phyloP scores from a whole-genome alignment of 1,140 invertebrate species.

The Ruditapes philippinarum region DNA sequence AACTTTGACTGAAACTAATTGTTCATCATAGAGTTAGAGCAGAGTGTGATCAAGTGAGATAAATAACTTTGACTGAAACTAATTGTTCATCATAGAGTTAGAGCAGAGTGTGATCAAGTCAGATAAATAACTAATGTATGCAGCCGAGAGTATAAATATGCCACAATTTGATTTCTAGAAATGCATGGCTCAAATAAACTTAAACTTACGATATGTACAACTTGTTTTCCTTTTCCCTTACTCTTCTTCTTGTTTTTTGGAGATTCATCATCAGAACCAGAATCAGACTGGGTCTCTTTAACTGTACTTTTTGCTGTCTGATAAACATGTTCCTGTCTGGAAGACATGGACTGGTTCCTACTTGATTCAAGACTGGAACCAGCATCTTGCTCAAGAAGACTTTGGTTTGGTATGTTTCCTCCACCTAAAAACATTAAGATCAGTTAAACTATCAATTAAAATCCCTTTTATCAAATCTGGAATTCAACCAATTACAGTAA shows the following conservation, averaged over 20 bases:
- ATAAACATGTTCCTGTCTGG: neutral
- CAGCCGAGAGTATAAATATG: no score
- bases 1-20: no score
- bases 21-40: no score
- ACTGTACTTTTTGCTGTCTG: neutral
- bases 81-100: no score
- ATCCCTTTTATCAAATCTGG: no score
- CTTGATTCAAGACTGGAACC: neutral
- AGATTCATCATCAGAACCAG: neutral
- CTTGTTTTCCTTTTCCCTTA: neutral
- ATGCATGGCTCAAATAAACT: neutral
- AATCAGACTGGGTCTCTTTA: neutral
- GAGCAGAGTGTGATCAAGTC: no score
- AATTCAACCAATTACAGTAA: no score
- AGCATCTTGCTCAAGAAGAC: conserved; percentile 6
- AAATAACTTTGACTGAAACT: no score
- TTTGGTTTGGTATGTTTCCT: conserved; percentile 25
- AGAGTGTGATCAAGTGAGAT: no score
- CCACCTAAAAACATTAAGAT: neutral
- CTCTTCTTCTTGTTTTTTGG: neutral
- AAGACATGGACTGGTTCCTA: neutral
- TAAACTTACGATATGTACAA: neutral
- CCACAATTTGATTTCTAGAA: no score
- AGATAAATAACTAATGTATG: no score
- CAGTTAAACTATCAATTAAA: no score